Percentiles rank a stretch among this genome's conserved stretches.
Conservation (phyloP, 1,140 invertebrate species). For the Antheraea mylitta region DNA sequence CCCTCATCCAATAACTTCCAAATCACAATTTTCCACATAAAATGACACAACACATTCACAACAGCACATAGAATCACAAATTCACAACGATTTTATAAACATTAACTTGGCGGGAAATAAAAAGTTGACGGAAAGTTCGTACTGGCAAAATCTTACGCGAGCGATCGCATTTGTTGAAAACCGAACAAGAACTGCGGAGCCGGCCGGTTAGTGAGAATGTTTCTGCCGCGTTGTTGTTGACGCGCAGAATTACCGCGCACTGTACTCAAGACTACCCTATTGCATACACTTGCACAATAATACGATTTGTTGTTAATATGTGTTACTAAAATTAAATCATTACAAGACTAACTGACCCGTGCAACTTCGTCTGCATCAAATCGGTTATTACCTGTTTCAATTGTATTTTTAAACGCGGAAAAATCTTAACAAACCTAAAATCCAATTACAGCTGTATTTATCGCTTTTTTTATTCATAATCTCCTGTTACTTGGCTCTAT, state of each 20-base stretch:
- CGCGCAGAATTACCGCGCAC: conserved; percentile 67
- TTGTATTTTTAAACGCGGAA: too few species aligned
- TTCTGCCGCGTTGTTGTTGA: conserved; percentile 25
- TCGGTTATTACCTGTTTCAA: too few species aligned
- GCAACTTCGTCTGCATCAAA: too few species aligned
- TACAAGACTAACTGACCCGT: too few species aligned
- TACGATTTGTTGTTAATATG: background rate
- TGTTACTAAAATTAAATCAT: too few species aligned
- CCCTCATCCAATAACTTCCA: conserved; percentile 18
- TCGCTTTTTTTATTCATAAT: too few species aligned
- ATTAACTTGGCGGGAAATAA: conserved; percentile 24
- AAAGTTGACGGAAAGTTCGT: conserved; percentile 70
- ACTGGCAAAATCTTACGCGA: conserved; percentile 27
- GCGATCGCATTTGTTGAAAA: conserved; percentile 37
- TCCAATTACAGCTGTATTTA: too few species aligned
- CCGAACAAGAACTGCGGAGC: conserved; percentile 53
- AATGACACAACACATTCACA: conserved; percentile 22
- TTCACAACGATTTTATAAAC: conserved; percentile 24
- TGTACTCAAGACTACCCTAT: conserved; percentile 41
- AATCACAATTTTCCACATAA: conserved; percentile 17
- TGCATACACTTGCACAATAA: conserved; percentile 29
- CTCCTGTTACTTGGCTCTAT: too few species aligned
- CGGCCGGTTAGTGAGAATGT: conserved; percentile 40
- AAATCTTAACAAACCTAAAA: too few species aligned
- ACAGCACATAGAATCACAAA: conserved; percentile 30